Conservation (phyloP, 1,140 invertebrate species). For the Lordiphosa clarofinis region DNA sequence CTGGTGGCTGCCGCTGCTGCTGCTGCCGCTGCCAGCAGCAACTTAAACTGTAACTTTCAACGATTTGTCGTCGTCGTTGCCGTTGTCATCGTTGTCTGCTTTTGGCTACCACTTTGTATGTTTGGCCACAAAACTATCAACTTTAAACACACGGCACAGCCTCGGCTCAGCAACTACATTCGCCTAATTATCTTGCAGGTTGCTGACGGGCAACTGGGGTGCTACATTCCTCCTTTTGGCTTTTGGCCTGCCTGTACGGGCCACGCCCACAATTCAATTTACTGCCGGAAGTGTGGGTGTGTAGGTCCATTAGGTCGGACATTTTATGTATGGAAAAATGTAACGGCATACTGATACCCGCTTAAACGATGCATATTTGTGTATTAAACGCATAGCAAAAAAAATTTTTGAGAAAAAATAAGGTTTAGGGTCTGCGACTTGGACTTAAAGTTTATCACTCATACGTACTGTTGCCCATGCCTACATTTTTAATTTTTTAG, state of each 20-base stretch:
- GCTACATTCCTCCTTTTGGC: conserved; percentile 49
- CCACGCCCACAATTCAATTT: conserved; percentile 74
- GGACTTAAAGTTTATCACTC: too few relatives aligned
- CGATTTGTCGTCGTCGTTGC: conserved; percentile 65
- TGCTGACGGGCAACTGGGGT: conserved; percentile 38
- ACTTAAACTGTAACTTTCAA: conserved; percentile 77
- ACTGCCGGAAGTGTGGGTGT: conserved; percentile 76
- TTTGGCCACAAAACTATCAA: conserved; percentile 60
- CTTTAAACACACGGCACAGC: conserved; percentile 28
- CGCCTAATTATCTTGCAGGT: conserved; percentile 56
- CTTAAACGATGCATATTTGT: too few relatives aligned
- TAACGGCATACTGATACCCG: too few relatives aligned
- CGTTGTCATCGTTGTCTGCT: conserved; percentile 26
- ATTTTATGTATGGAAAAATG: too few relatives aligned
- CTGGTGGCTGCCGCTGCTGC: conserved; percentile 13
- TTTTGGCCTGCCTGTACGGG: conserved; percentile 12
- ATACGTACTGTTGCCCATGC: too few relatives aligned
- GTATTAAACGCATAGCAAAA: too few relatives aligned
- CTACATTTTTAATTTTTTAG: too few relatives aligned
- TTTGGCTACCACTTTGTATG: conserved; percentile 48
- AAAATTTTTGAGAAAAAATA: too few relatives aligned
- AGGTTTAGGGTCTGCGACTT: too few relatives aligned
- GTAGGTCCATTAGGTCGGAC: conserved; percentile 44
- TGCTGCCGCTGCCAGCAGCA: conserved; percentile 38
- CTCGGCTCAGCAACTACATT: conserved; percentile 36